A percentile compares a stretch with the other conserved stretches of the same genome.
These are phyloP conservation scores for Prosapia bicincta DNA, from an alignment of 2,888 invertebrate genomes.

Conservation along the genomic window DNA sequence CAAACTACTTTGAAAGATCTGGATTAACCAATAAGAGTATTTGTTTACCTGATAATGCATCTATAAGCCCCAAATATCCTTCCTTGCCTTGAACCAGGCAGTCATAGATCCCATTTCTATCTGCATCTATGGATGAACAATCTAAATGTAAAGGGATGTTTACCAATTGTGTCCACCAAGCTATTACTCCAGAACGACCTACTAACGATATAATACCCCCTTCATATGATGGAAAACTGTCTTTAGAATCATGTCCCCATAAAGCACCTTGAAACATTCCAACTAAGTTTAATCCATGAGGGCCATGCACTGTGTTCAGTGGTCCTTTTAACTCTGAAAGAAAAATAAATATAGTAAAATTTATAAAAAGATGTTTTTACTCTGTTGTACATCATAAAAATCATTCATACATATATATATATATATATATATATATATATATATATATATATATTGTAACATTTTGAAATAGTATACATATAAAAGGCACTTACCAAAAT, in stretches of 20 bases:
- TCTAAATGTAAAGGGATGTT: constrained; percentile 63
- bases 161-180: constrained; percentile 69
- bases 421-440: too few relatives aligned
- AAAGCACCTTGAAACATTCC: constrained; percentile 63
- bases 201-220: constrained; percentile 67
- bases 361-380: too few relatives aligned
- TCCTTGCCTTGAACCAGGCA: constrained; percentile 71
- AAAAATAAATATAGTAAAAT: not conserved
- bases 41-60: constrained; percentile 54
- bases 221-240: constrained; percentile 44
- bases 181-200: constrained; percentile 64
- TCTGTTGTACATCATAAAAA: not conserved
- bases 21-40: too few relatives aligned
- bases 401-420: too few relatives aligned
- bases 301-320: constrained; percentile 64
- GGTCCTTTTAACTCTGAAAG: constrained; percentile 56
- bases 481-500: too few relatives aligned
- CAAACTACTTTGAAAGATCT: too few relatives aligned
- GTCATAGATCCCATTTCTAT: constrained; percentile 66
- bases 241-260: constrained; percentile 43
- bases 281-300: constrained; percentile 64
- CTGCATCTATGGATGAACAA: constrained; percentile 69
- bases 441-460: too few relatives aligned
- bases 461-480: too few relatives aligned
- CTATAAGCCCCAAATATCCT: constrained; percentile 59